Percentiles rank a stretch among this genome's conserved stretches.
phyloP scores from a whole-genome alignment of 2,797 vertebrate species.

The Numenius phaeopus region DNA sequence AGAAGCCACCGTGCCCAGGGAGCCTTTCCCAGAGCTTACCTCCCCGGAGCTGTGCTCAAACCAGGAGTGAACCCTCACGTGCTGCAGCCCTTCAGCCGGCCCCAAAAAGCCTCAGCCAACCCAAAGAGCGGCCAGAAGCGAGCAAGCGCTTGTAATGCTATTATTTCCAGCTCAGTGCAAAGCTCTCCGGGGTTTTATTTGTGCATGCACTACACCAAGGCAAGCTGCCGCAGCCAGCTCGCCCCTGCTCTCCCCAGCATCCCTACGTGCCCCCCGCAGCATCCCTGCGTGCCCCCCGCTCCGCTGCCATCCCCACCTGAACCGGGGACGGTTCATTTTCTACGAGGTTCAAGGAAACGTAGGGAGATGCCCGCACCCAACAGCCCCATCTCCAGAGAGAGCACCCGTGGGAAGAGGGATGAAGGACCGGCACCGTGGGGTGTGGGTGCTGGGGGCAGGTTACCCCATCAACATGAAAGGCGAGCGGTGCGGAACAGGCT shows the following conservation, averaged over 20 bases:
- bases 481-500: background rate
- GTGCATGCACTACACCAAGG: background rate
- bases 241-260: background rate
- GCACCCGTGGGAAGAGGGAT: background rate
- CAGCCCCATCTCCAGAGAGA: background rate
- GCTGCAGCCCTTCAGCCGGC: background rate
- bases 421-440: background rate
- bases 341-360: background rate
- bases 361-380: background rate
- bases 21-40: background rate
- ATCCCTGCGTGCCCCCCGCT: background rate
- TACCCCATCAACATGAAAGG: rapidly evolving
- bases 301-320: rapidly evolving
- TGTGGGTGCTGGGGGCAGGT: background rate
- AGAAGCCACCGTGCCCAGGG: rapidly evolving
- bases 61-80: background rate
- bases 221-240: background rate
- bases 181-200: constrained; percentile 1
- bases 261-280: background rate
- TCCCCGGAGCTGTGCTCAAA: background rate
- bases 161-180: constrained; percentile 47
- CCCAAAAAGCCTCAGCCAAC: background rate
- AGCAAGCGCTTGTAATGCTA: constrained; percentile 10
- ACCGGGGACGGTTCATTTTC: background rate
- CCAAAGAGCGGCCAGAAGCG: background rate